These are phyloP conservation scores for Notarius quadriscutis DNA, from an alignment of 2,113 vertebrate species.

Conservation along the genomic window DNA sequence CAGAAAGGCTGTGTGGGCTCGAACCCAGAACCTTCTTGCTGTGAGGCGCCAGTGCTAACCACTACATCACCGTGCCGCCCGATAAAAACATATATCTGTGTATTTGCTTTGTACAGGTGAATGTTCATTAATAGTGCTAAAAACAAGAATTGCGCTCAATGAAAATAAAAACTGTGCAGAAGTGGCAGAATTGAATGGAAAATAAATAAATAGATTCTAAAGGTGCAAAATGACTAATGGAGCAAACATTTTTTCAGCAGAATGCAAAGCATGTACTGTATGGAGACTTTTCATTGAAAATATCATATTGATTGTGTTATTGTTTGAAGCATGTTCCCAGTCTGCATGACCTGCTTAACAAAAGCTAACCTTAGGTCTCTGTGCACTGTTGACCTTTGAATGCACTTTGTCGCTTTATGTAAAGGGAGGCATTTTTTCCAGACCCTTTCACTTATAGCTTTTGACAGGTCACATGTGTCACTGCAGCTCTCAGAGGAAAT, in stretches of 20 bases:
- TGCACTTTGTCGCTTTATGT: background rate
- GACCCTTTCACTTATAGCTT: conserved; percentile 6
- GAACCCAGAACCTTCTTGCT: too few relatives aligned
- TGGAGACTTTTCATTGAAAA: background rate
- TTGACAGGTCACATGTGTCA: conserved; percentile 29
- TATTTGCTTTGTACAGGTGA: too few relatives aligned
- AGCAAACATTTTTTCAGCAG: background rate
- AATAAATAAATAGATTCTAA: too few relatives aligned
- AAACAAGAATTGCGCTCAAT: too few relatives aligned
- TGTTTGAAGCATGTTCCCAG: background rate
- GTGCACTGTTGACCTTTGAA: background rate
- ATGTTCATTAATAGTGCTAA: too few relatives aligned
- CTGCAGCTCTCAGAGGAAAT: background rate
- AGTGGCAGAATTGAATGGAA: too few relatives aligned
- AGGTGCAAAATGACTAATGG: too few relatives aligned
- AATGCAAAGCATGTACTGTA: background rate
- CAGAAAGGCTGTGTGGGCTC: too few relatives aligned
- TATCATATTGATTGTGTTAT: background rate
- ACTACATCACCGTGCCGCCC: too few relatives aligned
- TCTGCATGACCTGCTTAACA: background rate
- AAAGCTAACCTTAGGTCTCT: background rate
- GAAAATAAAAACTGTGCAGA: too few relatives aligned
- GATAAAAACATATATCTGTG: too few relatives aligned
- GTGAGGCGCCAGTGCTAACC: too few relatives aligned
- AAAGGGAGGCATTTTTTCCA: background rate